Conservation (phyloP, 30 jellyfish, hydroid and myxozoan genomes). For the Sanderia malayensis region DNA sequence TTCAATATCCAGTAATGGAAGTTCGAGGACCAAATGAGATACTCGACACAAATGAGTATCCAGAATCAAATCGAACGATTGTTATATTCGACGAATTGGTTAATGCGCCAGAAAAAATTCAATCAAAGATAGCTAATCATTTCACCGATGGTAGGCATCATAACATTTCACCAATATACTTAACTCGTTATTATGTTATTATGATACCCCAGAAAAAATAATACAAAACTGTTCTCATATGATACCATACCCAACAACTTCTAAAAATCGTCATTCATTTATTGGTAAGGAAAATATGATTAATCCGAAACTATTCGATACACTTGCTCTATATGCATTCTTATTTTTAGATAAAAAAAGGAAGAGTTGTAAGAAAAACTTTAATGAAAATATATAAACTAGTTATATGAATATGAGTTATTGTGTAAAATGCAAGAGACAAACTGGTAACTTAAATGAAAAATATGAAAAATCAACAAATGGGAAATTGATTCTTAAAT, state of each 20-base stretch:
- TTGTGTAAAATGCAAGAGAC: slow-evolving; percentile 37
- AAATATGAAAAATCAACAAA: slow-evolving; percentile 19
- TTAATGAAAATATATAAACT: slow-evolving; percentile 34
- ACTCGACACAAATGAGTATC: slow-evolving; percentile 25
- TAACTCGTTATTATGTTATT: slow-evolving; percentile 23
- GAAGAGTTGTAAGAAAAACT: slow-evolving; percentile 19
- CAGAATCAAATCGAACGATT: slow-evolving; percentile 2
- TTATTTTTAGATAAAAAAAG: slow-evolving; percentile 18
- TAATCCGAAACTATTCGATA: slow-evolving; percentile 10
- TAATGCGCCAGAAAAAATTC: slow-evolving; percentile 35
- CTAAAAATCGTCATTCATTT: slow-evolving; percentile 25
- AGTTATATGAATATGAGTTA: slow-evolving; percentile 27
- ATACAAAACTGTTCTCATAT: slow-evolving; percentile 30
- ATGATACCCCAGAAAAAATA: slow-evolving; percentile 19
- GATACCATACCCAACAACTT: slow-evolving; percentile 44
- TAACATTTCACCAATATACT: slow-evolving; percentile 12
- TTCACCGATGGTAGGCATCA: slow-evolving; percentile 38
- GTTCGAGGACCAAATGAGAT: neutral
- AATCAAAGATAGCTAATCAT: slow-evolving; percentile 17
- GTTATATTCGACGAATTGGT: slow-evolving; percentile 11
- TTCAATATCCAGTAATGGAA: slow-evolving; percentile 25
- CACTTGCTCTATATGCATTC: slow-evolving; percentile 23
- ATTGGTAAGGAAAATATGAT: slow-evolving; percentile 25
- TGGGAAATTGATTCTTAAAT: slow-evolving; percentile 25
- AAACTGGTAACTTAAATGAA: slow-evolving; percentile 8